Conservation (phyloP, 2,888 invertebrate genomes). For the Plusia festucae region DNA sequence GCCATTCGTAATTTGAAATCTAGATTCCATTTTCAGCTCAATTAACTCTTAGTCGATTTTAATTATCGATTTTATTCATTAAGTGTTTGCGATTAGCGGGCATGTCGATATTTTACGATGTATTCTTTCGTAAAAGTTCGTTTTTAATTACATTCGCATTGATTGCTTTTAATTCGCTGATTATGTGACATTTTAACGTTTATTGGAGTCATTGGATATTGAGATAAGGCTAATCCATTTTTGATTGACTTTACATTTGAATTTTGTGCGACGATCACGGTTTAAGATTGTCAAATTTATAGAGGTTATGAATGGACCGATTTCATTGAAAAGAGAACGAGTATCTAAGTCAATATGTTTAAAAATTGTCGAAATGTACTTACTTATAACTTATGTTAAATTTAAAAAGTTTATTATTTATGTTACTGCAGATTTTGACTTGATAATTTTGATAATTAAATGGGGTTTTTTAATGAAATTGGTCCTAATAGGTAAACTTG, state of each 20-base stretch:
- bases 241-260: conserved; percentile 37
- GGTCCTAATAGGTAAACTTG: conserved; percentile 46
- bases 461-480: conserved; percentile 29
- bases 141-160: conserved; percentile 80
- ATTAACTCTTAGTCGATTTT: conserved; percentile 83
- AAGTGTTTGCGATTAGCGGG: conserved; percentile 86
- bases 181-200: conserved; percentile 75
- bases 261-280: conserved; percentile 37
- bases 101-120: conserved; percentile 85
- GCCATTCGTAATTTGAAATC: conserved; percentile 67
- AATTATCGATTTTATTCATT: conserved; percentile 87
- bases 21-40: conserved; percentile 86
- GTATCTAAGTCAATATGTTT: conserved; percentile 43
- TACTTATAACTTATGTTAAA: conserved; percentile 32
- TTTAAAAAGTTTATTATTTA: conserved; percentile 51
- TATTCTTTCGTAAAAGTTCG: conserved; percentile 70
- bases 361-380: conserved; percentile 22
- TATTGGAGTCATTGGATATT: conserved; percentile 58
- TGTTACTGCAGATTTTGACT: conserved; percentile 31
- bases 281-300: conserved; percentile 19
- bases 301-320: conserved; percentile 25
- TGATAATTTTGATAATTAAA: conserved; percentile 8
- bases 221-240: conserved; percentile 54
- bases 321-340: conserved; percentile 30
- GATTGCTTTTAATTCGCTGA: conserved; percentile 77